Base-by-base conservation (phyloP, 2,113 vertebrate species). In the Stercorarius parasiticus region DNA sequence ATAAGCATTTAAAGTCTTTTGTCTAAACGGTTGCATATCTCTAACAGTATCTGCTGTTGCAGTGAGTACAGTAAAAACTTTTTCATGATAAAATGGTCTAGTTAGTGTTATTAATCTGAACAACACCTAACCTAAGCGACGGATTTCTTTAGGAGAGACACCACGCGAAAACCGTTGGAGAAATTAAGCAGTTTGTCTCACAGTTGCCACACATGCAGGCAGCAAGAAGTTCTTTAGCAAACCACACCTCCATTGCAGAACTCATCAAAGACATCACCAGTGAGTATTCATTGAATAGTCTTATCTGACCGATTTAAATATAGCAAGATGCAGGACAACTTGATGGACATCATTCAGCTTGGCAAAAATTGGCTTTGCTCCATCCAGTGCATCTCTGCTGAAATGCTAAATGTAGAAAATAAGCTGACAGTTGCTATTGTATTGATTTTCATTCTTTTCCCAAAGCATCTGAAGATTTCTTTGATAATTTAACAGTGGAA, bases 161-260 rank as follows among this genome's bases (percentile, higher is more conserved):
- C 95, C 99, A 99, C 0, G 99, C 99, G 1, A 99, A 99, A 97
- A 99, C 99, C 0, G 99, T 99, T 16, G 99, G 99, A 7, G 99
- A 99, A 97, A 99, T 99, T 65, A 99, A 99, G 97, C 99, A 99
- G 97, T 99, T 99, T 91, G 99, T 99, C 32, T 99, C 99, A 0
- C 99, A 99, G 98, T 52, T 99, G 95, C 99, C 99, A 8, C 99
- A 99, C 97, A 99, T 99, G 99, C 99, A 99, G 97, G 99, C 99
- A 1, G 99, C 99, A 3, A 97, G 99, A 30, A 99, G 98, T 89
- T 99, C 99, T 0, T 98, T 99, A 27, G 99, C 99, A 1, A 99
- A 99, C 96, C 99, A 99, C 96, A 99, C 99, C 5, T 99, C 99
- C 2, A 98, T 99, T 17, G 99, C 99, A 5, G 99, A 99, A 89